Evolutionary conservation across 2,888 invertebrate species (phyloP).

Genomic region (Heteromurus nitidus): DNA sequence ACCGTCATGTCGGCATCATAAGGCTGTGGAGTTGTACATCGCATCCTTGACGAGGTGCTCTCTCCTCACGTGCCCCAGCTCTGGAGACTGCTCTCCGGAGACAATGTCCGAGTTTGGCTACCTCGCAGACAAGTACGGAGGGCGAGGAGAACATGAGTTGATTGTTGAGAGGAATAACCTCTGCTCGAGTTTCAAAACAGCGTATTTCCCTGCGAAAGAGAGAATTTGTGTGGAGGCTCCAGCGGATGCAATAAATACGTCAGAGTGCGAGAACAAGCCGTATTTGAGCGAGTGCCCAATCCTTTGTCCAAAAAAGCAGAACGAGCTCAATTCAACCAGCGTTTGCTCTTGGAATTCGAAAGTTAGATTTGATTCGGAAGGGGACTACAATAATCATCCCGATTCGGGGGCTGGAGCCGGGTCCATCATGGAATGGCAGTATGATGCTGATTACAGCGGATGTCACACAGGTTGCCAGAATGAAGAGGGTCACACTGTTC

Average conservation of each 20-base stretch:
- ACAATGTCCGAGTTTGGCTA: not conserved
- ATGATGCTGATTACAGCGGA: not conserved
- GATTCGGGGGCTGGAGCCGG: not conserved
- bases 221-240: no score
- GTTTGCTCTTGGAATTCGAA: not conserved
- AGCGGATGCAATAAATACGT: not conserved
- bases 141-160: slow-evolving; percentile 4
- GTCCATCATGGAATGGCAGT: not conserved
- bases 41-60: not conserved
- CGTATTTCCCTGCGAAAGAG: not conserved
- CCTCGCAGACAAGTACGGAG: slow-evolving; percentile 3
- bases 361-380: no score
- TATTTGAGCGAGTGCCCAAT: not conserved
- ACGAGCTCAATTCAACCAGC: not conserved
- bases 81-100: not conserved
- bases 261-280: not conserved
- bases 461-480: not conserved
- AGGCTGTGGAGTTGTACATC: slow-evolving; percentile 18
- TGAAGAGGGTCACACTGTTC: not conserved
- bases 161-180: no score
- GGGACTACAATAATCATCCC: no score
- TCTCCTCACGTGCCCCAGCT: slow-evolving; percentile 9
- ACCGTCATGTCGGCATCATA: not conserved
- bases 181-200: not conserved
- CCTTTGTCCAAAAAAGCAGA: no score